Evolutionary conservation across 2,888 invertebrate species (phyloP).

Genomic region (Drosophila atripex): DNA sequence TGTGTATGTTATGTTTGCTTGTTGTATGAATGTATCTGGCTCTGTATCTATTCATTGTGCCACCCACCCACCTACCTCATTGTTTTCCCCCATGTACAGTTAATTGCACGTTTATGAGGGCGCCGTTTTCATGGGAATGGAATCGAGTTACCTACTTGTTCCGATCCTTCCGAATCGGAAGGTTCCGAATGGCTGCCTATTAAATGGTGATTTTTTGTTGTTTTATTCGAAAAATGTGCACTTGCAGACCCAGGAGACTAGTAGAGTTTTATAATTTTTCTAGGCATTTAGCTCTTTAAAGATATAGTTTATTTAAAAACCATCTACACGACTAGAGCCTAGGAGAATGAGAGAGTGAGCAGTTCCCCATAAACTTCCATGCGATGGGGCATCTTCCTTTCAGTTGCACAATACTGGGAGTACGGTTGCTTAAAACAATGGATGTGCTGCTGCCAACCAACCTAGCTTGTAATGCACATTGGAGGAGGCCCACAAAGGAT

Average conservation of each 20-base stretch:
- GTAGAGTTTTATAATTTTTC: no score
- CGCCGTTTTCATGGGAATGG: constrained; percentile 1
- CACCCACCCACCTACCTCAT: background rate
- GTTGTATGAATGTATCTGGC: no score
- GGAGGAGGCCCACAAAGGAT: constrained; percentile 32
- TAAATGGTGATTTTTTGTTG: constrained; percentile 18
- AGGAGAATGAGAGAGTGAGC: no score
- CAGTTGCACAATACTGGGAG: constrained; percentile 59
- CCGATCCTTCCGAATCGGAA: no score
- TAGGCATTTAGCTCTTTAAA: no score
- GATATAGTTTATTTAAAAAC: background rate
- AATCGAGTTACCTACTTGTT: constrained; percentile 10
- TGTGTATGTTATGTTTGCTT: constrained; percentile 1
- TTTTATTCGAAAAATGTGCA: no score
- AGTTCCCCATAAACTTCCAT: no score
- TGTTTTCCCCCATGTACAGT: constrained; percentile 16
- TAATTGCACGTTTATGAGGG: constrained; percentile 52
- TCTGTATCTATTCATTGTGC: background rate
- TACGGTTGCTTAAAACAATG: constrained; percentile 69
- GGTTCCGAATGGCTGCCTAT: constrained; percentile 35
- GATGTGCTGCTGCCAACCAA: constrained; percentile 35
- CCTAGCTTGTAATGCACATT: constrained; percentile 62
- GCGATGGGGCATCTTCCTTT: constrained; percentile 17
- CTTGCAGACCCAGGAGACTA: no score
- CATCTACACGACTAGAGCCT: background rate